These are phyloP conservation scores for Empidonax traillii DNA, from an alignment of 2,113 vertebrate species.

Conservation along the genomic window DNA sequence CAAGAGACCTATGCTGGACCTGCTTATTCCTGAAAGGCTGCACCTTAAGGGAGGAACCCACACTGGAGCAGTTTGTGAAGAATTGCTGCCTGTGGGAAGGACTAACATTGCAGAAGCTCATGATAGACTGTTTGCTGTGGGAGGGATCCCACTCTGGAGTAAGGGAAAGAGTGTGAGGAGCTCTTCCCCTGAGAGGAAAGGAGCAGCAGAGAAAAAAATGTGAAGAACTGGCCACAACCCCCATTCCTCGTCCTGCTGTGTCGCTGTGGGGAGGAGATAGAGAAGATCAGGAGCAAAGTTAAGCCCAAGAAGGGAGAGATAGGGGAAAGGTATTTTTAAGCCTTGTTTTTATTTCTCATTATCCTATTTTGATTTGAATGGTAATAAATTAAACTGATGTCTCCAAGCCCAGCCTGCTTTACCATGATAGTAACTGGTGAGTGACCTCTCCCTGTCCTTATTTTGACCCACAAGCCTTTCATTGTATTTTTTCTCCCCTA, in stretches of 20 bases:
- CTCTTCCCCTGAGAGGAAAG: fast-evolving
- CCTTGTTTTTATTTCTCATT: background rate
- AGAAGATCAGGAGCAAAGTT: background rate
- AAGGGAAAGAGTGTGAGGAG: background rate
- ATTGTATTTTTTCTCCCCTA: background rate
- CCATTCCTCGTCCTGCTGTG: background rate
- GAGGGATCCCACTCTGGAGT: background rate
- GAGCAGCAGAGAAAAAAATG: background rate
- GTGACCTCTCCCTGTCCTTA: background rate
- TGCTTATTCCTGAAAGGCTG: background rate
- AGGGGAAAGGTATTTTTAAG: background rate
- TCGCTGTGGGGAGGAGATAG: background rate
- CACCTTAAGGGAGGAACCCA: too few species aligned
- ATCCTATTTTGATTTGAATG: background rate
- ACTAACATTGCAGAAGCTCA: background rate
- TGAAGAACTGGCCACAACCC: background rate
- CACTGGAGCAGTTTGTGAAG: background rate
- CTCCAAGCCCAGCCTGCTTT: background rate
- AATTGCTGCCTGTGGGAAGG: background rate
- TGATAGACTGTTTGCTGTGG: too few species aligned
- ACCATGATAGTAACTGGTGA: background rate
- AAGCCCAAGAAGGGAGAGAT: background rate
- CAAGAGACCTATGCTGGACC: background rate
- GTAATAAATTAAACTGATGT: background rate
- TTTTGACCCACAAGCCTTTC: background rate